Evolutionary conservation across 2,888 invertebrate species (phyloP).

Genomic region (Polydrusus pterygomalis): DNA sequence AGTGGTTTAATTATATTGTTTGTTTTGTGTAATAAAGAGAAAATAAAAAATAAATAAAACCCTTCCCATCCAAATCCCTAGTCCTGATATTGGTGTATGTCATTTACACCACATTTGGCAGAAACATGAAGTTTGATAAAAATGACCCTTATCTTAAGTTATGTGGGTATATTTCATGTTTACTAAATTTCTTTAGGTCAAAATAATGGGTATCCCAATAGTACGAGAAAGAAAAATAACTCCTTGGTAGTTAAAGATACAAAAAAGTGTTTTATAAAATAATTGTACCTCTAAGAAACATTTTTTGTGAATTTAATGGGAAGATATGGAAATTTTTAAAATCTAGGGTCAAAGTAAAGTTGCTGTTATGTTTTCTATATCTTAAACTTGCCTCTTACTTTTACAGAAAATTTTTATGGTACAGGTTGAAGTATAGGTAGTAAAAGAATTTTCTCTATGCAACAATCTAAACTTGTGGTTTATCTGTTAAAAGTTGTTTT

Average conservation of each 20-base stretch:
- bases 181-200: neutral
- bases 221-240: no score
- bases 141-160: neutral
- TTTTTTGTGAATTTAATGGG: no score
- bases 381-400: neutral
- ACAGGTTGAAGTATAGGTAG: no score
- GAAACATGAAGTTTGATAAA: neutral
- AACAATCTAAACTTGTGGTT: no score
- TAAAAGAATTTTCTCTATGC: no score
- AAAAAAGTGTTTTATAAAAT: no score
- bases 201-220: no score
- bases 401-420: no score
- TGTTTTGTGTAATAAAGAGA: slow-evolving; percentile 14
- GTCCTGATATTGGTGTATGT: no score
- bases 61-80: neutral
- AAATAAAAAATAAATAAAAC: slow-evolving; percentile 9
- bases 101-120: neutral
- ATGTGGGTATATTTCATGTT: neutral
- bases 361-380: neutral
- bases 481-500: no score
- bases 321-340: neutral
- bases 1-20: slow-evolving; percentile 1
- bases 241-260: no score
- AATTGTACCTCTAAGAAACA: no score
- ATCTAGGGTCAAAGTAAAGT: neutral